phyloP scores from a whole-genome alignment of 2,888 invertebrate species.

The Julus scanicus region DNA sequence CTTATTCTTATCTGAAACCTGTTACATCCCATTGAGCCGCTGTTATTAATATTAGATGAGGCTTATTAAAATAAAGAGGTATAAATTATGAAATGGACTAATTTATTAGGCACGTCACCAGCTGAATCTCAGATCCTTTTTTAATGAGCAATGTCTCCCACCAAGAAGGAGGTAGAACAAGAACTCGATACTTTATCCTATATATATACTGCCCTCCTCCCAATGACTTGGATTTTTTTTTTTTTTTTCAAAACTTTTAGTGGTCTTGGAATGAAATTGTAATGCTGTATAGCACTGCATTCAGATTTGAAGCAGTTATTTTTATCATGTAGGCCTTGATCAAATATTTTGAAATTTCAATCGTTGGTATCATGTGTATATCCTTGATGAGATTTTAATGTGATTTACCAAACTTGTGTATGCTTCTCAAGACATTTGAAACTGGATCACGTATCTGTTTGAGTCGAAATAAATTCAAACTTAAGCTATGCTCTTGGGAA shows the following conservation, averaged over 20 bases:
- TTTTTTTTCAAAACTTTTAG: not conserved
- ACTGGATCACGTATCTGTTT: too few relatives aligned
- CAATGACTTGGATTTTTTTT: not conserved
- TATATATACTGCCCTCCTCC: not conserved
- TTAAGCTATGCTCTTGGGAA: too few relatives aligned
- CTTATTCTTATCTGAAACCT: conserved; percentile 30
- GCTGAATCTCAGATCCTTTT: conserved; percentile 16
- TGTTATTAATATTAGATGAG: conserved; percentile 30
- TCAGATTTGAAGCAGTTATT: not conserved
- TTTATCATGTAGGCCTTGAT: too few relatives aligned
- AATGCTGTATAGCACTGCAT: not conserved
- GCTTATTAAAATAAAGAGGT: conserved; percentile 30
- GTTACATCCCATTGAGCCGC: conserved; percentile 19
- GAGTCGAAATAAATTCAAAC: too few relatives aligned
- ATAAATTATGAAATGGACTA: conserved; percentile 23
- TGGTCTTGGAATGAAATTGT: not conserved
- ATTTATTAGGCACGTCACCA: conserved; percentile 28
- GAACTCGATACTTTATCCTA: conserved; percentile 5
- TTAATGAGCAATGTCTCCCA: conserved; percentile 19
- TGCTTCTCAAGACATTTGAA: too few relatives aligned
- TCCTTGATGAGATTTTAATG: too few relatives aligned
- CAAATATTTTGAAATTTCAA: too few relatives aligned
- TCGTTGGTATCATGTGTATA: too few relatives aligned
- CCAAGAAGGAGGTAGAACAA: conserved; percentile 1
- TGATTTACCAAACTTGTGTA: too few relatives aligned